phyloP scores from a whole-genome alignment of 2,888 invertebrate genomes.

The Eretmocerus hayati region DNA sequence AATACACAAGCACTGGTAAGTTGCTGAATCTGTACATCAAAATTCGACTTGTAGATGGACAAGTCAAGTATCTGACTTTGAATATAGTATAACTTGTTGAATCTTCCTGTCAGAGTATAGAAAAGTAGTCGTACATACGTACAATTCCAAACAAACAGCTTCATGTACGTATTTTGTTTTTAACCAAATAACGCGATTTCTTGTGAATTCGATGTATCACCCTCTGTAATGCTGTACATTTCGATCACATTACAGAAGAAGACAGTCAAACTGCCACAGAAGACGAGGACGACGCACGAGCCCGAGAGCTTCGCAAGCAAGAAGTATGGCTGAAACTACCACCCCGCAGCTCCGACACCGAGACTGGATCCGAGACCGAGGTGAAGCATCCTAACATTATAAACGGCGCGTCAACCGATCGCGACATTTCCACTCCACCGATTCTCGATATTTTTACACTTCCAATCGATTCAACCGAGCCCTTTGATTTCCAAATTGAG shows the following conservation, averaged over 20 bases:
- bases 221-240: too few relatives aligned
- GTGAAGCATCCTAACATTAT: conserved; percentile 48
- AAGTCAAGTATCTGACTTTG: too few relatives aligned
- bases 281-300: conserved; percentile 63
- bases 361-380: conserved; percentile 66
- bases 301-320: conserved; percentile 60
- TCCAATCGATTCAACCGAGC: too few relatives aligned
- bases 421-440: background rate
- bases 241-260: conserved; percentile 50
- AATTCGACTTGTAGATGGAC: background rate
- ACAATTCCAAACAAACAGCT: too few relatives aligned
- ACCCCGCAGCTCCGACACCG: conserved; percentile 56
- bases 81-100: too few relatives aligned
- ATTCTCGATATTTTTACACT: background rate
- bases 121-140: too few relatives aligned
- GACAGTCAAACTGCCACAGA: conserved; percentile 67
- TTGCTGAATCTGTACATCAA: background rate
- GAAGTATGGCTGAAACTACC: conserved; percentile 62
- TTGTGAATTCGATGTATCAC: too few relatives aligned
- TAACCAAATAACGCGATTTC: too few relatives aligned
- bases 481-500: background rate
- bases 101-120: too few relatives aligned
- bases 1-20: conserved; percentile 44
- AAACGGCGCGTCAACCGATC: background rate
- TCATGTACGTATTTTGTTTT: too few relatives aligned